Evolutionary conservation across 2,113 vertebrate genomes (phyloP), one percentile per base, ranked within the genome.

Genomic region (Lepisosteus oculatus): DNA sequence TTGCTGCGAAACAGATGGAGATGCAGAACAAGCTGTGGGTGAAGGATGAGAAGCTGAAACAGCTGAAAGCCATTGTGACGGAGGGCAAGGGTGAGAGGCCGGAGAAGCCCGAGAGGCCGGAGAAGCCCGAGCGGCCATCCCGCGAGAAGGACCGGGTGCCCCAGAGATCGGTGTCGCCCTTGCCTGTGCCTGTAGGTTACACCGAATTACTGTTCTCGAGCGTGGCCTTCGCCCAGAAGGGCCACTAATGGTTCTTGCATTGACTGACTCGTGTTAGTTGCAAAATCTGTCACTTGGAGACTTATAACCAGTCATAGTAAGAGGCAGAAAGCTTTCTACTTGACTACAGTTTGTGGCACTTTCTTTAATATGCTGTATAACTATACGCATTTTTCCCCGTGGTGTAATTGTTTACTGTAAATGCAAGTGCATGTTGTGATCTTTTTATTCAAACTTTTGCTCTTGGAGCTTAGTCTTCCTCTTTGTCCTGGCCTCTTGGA

Each of bases 1-100:
- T 99, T 55, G 96, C 96, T 2, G 97, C 95, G 4, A 98, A 95
- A 78, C 95, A 98, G 83, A 84, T 98, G 73, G 95, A 99, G 82
- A 97, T 99, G 97, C 96, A 99, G 85, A 99, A 98, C 84, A 98
- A 99, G 76, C 95, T 99, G 6, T 99, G 97, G 97, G 97, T 99
- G 74, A 99, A 98, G 79, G 96, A 99, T 0, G 97, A 99, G 78
- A 99, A 99, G 67, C 89, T 99, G 80, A 99, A 99, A 85, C 97
- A 99, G 66, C 93, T 99, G 2, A 99, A 98, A 84, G 97, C 96
- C 55, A 98, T 99, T 2, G 96, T 99, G 42, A 95, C 94, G 0
- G 97, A 99, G 51, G 89, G 88, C 47, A 95, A 93, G 74, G 54
- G 57, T 0, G 90, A 90, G n/a, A 90, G 88, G 2, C 93, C 94